Percentiles rank a stretch among this genome's conserved stretches.
These are phyloP conservation scores for Melanotaenia pygmaea DNA, from an alignment of 2,797 vertebrate genomes.

Conservation along the genomic window DNA sequence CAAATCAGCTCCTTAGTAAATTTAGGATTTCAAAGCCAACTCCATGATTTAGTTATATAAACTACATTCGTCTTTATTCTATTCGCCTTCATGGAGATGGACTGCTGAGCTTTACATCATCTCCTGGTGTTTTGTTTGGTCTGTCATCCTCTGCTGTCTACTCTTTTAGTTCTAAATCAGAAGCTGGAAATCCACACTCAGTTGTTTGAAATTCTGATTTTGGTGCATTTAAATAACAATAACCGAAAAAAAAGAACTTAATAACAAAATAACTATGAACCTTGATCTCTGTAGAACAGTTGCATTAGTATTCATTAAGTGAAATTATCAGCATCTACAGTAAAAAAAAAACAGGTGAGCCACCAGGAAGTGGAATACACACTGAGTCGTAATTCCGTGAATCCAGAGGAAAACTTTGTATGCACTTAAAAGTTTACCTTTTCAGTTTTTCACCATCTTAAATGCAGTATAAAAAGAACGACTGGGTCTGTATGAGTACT, in stretches of 20 bases:
- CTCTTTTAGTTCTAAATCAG: background rate
- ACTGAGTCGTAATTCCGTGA: background rate
- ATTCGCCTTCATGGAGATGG: background rate
- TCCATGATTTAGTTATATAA: background rate
- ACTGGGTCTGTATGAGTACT: constrained; percentile 9
- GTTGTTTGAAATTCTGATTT: background rate
- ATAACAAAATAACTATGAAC: background rate
- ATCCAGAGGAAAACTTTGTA: background rate
- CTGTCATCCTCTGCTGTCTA: background rate
- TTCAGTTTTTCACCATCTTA: background rate
- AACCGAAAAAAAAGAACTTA: background rate
- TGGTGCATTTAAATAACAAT: constrained; percentile 1
- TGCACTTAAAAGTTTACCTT: background rate
- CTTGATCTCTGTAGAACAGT: background rate
- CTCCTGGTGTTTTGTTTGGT: background rate
- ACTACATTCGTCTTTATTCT: background rate
- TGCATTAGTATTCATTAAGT: background rate
- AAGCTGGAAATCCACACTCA: background rate
- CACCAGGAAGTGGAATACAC: background rate
- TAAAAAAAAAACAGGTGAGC: background rate
- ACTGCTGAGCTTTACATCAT: background rate
- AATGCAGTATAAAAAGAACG: background rate
- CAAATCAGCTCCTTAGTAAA: background rate
- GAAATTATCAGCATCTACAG: background rate
- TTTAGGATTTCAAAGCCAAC: background rate